A percentile compares a stretch with the other conserved stretches of the same genome.
Evolutionary conservation across 2,888 invertebrate species (phyloP).

Genomic region (Platycnemis pennipes): DNA sequence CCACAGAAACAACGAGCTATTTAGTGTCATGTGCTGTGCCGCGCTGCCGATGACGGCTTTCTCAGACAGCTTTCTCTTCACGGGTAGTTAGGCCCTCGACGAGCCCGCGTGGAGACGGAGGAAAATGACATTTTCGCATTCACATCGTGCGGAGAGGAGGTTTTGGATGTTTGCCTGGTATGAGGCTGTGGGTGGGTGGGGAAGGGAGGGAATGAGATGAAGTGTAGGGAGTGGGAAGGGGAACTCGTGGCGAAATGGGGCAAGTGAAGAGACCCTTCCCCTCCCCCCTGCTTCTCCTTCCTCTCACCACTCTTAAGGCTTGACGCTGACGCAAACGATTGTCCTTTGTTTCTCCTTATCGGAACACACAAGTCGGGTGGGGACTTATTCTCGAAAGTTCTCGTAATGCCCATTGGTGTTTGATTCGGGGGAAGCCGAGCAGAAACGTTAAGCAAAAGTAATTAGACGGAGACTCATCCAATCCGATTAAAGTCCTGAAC

Average conservation of each 20-base stretch:
- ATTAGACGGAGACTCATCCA: background rate
- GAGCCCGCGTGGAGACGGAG: background rate
- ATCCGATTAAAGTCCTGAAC: background rate
- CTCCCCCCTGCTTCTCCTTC: background rate
- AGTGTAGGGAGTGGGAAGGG: too few relatives aligned
- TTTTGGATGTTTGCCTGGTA: too few relatives aligned
- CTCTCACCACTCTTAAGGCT: background rate
- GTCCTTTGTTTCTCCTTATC: constrained; percentile 11
- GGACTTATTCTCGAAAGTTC: background rate
- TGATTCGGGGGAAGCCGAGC: background rate
- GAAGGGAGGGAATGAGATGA: background rate
- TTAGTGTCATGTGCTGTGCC: constrained; percentile 12
- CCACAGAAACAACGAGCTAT: constrained; percentile 16
- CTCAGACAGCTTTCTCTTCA: constrained; percentile 22
- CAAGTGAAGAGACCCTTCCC: background rate
- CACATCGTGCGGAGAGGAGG: background rate
- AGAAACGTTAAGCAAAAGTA: background rate
- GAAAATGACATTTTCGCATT: constrained; percentile 28
- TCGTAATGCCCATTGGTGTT: background rate
- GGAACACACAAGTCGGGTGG: background rate
- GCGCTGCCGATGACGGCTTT: constrained; percentile 13
- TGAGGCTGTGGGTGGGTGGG: too few relatives aligned
- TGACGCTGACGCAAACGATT: background rate
- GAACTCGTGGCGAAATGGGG: background rate
- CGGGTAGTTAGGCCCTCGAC: background rate